phyloP scores from a whole-genome alignment of 2,888 invertebrate genomes.

The Stenodema calcarata region DNA sequence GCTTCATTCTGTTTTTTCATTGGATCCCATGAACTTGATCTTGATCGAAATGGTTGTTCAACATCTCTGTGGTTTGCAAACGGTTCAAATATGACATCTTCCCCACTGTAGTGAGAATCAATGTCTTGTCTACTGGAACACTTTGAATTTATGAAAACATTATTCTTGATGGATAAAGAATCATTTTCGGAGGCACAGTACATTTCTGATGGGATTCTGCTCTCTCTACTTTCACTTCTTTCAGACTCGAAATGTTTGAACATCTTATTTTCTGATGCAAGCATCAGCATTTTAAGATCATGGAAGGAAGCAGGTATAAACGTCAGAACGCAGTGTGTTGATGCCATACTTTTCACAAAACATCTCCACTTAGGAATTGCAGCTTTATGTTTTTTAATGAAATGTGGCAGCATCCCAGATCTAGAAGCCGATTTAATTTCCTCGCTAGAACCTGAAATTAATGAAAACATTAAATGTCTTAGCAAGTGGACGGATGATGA shows the following conservation, averaged over 20 bases:
- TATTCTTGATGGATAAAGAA: slow-evolving; percentile 9
- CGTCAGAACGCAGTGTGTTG: slow-evolving; percentile 70
- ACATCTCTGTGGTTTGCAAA: slow-evolving; percentile 32
- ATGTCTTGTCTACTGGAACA: slow-evolving; percentile 46
- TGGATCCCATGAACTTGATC: slow-evolving; percentile 59
- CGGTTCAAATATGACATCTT: slow-evolving; percentile 51
- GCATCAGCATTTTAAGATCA: slow-evolving; percentile 60
- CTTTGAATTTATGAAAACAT: slow-evolving; percentile 41
- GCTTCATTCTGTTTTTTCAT: slow-evolving; percentile 55
- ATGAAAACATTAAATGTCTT: not conserved
- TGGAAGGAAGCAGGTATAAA: slow-evolving; percentile 70
- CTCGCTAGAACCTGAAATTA: slow-evolving; percentile 44
- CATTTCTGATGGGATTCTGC: slow-evolving; percentile 18
- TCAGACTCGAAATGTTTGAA: slow-evolving; percentile 45
- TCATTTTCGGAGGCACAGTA: not conserved
- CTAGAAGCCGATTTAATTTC: slow-evolving; percentile 32
- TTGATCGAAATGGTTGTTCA: slow-evolving; percentile 56
- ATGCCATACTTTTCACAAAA: slow-evolving; percentile 70
- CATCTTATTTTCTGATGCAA: slow-evolving; percentile 56
- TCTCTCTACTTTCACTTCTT: slow-evolving; percentile 22
- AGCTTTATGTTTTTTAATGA: slow-evolving; percentile 34
- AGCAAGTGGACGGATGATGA: too few relatives aligned
- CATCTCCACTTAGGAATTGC: slow-evolving; percentile 67
- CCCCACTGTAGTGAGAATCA: slow-evolving; percentile 43
- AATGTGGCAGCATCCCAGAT: not conserved